Percentiles rank a stretch among this genome's conserved stretches.
phyloP scores from a whole-genome alignment of 92 coral and sea anemone genomes.

The Paramuricea clavata region DNA sequence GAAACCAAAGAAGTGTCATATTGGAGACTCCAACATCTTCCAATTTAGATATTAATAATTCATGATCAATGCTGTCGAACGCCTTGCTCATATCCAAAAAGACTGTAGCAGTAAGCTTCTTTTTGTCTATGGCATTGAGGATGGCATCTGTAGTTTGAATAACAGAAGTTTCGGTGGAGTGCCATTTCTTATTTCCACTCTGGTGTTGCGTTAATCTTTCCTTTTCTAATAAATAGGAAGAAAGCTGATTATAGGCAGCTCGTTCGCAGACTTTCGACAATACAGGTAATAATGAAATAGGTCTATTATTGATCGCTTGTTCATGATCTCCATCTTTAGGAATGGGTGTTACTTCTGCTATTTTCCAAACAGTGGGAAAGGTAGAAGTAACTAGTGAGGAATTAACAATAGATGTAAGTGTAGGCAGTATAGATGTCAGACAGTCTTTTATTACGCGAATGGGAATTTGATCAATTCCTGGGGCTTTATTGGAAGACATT shows the following conservation, averaged over 20 bases:
- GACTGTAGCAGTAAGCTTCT: constrained; percentile 3
- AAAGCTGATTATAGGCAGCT: not conserved
- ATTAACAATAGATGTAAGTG: no score
- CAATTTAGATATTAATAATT: constrained; percentile 1
- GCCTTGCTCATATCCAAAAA: constrained; percentile 4
- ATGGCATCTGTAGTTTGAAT: not conserved
- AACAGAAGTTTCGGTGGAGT: constrained; percentile 6
- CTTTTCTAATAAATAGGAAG: not conserved
- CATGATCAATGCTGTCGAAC: not conserved
- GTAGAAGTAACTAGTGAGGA: no score
- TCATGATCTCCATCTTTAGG: no score
- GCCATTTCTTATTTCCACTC: constrained; percentile 7
- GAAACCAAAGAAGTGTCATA: constrained; percentile 38
- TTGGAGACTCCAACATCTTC: constrained; percentile 43
- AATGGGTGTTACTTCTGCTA: no score
- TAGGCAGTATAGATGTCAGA: no score
- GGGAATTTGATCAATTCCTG: no score
- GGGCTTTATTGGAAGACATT: no score
- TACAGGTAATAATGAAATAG: no score
- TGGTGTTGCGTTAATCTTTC: not conserved
- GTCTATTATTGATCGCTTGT: no score
- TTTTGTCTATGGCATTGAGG: constrained; percentile 2
- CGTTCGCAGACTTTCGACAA: no score
- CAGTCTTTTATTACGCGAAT: no score
- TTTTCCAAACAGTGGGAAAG: no score